Evolutionary conservation across 1,140 invertebrate species (phyloP), one percentile per base, ranked within the genome.

Genomic region (Arctopsyche grandis): DNA sequence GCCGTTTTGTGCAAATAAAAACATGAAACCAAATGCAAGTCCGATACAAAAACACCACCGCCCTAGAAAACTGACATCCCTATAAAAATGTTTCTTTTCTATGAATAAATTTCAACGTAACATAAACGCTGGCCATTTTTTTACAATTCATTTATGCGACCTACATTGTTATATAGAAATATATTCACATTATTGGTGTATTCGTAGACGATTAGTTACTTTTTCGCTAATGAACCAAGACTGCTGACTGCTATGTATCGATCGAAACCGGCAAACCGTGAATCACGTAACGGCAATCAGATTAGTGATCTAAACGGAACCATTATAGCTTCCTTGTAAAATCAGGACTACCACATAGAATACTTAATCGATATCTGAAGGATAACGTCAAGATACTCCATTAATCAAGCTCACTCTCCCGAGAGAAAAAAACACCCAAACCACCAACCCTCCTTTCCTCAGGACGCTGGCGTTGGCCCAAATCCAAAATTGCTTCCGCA

Each of bases 171-270:
- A n/a, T n/a, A n/a, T n/a, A n/a, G n/a, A n/a, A n/a, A n/a, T n/a
- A n/a, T n/a, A n/a, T n/a, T n/a, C n/a, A n/a, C n/a, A n/a, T n/a
- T n/a, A n/a, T n/a, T n/a, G n/a, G n/a, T n/a, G n/a, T n/a, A n/a
- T n/a, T 22, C 22, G 73, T 12, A 58, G 21, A 21, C 73, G 73
- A 58, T 75, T 75, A 75, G 52, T 60, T 75, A 58, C 73, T 60
- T 75, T 74, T 75, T 60, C 73, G 52, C 38, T 75, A 75, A 75
- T 48, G 46, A 75, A 75, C 46, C 73, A 38, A 75, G 52, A 75
- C 16, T 19, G 56, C 16, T 60, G n/a, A 21, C 56, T 60, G 24
- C 5, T 38, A 26, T 48, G 21, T 75, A 75, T 75, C 73, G 73
- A 75, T 75, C 73, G 38, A 10, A 44, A 38, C 44, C 22, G n/a